Percentiles rank a stretch among this genome's conserved stretches.
Conservation (phyloP, 2,113 vertebrate genomes). For the Ctenodactylus gundi region DNA sequence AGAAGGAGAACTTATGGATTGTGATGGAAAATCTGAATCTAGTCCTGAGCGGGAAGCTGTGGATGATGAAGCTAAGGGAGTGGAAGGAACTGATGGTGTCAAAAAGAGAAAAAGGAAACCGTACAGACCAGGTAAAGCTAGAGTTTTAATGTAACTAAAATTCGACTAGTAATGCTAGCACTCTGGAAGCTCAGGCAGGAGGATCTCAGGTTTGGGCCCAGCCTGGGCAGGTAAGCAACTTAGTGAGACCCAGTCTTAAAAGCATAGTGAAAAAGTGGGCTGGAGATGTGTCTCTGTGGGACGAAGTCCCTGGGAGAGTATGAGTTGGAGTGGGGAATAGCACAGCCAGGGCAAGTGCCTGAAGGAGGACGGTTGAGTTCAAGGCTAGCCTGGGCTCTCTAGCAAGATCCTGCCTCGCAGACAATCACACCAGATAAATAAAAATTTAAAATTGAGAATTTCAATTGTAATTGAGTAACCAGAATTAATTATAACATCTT, state of each 20-base stretch:
- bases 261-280: too few species aligned
- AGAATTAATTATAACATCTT: background rate
- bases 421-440: too few species aligned
- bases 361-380: background rate
- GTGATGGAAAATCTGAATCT: conserved; percentile 96
- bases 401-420: background rate
- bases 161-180: background rate
- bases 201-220: too few species aligned
- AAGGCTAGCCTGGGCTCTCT: background rate
- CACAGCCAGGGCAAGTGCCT: too few species aligned
- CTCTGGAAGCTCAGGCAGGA: too few species aligned
- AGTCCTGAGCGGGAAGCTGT: conserved; percentile 93
- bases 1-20: conserved; percentile 94
- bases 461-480: background rate
- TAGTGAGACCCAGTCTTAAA: too few species aligned
- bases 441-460: background rate
- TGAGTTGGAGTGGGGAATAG: too few species aligned
- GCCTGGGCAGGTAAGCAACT: too few species aligned
- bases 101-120: conserved; percentile 99
- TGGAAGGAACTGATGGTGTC: conserved; percentile 86
- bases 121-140: conserved; percentile 97
- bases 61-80: conserved; percentile 89
- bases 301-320: too few species aligned
- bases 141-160: background rate
- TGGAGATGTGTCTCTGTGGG: too few species aligned